These are phyloP conservation scores for Anolis apletophallus DNA, from an alignment of 2,797 vertebrate genomes.

Conservation along the genomic window DNA sequence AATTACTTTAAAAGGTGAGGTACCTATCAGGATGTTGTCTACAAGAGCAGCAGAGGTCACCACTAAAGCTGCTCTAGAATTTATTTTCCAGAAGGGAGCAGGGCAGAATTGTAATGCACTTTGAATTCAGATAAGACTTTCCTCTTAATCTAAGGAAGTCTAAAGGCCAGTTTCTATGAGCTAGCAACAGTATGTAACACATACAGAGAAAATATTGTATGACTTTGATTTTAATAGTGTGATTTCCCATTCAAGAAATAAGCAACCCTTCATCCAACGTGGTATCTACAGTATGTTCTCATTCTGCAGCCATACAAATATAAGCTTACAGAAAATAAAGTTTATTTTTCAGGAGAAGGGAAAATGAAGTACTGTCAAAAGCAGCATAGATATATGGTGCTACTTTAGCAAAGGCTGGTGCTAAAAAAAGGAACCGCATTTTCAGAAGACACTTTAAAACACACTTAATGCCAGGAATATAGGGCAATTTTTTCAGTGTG, in stretches of 20 bases:
- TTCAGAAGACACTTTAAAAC: constrained; percentile 31
- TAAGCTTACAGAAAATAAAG: background rate
- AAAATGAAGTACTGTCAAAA: background rate
- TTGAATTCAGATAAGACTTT: constrained; percentile 51
- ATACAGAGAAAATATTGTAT: constrained; percentile 71
- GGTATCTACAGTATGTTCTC: constrained; percentile 54
- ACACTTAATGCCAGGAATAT: constrained; percentile 57
- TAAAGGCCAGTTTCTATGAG: constrained; percentile 22
- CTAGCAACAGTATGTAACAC: constrained; percentile 50
- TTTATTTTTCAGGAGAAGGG: constrained; percentile 10
- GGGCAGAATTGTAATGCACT: constrained; percentile 22
- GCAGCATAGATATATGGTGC: background rate
- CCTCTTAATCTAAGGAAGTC: constrained; percentile 55
- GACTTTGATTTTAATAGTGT: constrained; percentile 66
- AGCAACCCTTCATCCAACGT: constrained; percentile 36
- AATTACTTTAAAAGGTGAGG: rapidly evolving
- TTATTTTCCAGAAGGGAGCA: constrained; percentile 34
- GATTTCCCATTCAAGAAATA: constrained; percentile 34
- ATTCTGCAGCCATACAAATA: constrained; percentile 19
- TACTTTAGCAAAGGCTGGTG: constrained; percentile 8
- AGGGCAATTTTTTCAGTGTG: constrained; percentile 47
- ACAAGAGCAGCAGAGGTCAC: constrained; percentile 27
- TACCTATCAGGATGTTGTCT: constrained; percentile 60
- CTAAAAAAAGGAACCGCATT: constrained; percentile 2
- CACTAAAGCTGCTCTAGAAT: constrained; percentile 24